Base-by-base conservation (phyloP, 1,140 invertebrate genomes). In the Anastrepha ludens region DNA sequence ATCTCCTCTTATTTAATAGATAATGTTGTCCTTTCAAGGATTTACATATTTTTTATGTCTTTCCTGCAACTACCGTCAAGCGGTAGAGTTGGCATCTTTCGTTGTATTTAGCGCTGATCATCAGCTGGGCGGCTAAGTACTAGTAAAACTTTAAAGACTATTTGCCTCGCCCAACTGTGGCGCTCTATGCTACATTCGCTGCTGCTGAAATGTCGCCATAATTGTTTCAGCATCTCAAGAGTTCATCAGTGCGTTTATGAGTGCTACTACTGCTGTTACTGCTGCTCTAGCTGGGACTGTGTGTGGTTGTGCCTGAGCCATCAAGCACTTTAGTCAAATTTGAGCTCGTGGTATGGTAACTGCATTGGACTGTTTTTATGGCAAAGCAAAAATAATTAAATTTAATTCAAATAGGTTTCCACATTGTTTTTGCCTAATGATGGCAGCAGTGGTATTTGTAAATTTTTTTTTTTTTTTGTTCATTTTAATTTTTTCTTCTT, bases 401-500 rank as follows among this genome's bases (percentile, higher is more conserved):
- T 81, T 81, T 55, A 81, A 81, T 81, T 81, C 55, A 55, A 81
- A 81, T 55, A 81, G 74, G 74, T 81, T 81, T 81, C 20, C 74
- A 55, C 74, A 81, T 81, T 81, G 74, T 81, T 81, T 81, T 81
- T 81, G 74, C 74, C 47, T 58, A 81, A 81, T 55, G 74, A 81
- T 81, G 74, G 44, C 13, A n/a, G 67, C 41, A 74, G 39, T 74
- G 41, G 41, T 74, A 74, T 74, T 47, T 74, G 60, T 9, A 2
- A 55, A 62, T 5, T 17, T 8, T 62, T 62, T 62, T 13, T 62
- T 62, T n/a, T n/a, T 15, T 9, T 74, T 50, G 15, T 47, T 11
- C 44, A 55, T 55, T 9, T 29, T 29, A 29, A 29, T 29, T 29
- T 29, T 29, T 29, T 74, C 67, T 74, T 44, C 67, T 47, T 41